A percentile compares a stretch with the other conserved stretches of the same genome.
Evolutionary conservation across 2,888 invertebrate genomes (phyloP).

Genomic region (Allolobophora icterica): DNA sequence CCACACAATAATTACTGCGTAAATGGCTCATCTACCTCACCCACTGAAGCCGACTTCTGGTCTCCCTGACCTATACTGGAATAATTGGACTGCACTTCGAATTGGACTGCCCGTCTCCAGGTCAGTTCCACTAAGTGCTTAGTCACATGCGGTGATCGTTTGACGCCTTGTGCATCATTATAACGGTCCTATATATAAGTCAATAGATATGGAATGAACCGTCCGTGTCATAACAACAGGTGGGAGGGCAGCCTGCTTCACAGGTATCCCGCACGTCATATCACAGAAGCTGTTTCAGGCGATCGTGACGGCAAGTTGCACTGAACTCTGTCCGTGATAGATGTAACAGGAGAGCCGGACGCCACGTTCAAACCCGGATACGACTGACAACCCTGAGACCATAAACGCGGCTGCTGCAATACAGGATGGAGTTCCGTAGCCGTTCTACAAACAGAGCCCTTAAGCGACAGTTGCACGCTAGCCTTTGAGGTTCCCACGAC

Average conservation of each 20-base stretch:
- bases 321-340: neutral
- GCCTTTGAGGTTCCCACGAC: slow-evolving; percentile 17
- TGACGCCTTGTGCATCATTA: too few species aligned
- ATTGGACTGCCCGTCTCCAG: too few species aligned
- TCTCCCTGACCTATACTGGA: too few species aligned
- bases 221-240: neutral
- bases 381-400: neutral
- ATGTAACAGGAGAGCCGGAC: neutral
- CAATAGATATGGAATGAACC: too few species aligned
- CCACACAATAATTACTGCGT: too few species aligned
- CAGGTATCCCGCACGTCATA: neutral
- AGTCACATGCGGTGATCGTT: too few species aligned
- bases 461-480: neutral
- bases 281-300: neutral
- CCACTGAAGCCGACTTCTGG: too few species aligned
- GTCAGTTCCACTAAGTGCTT: too few species aligned
- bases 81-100: too few species aligned
- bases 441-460: neutral
- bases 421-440: neutral
- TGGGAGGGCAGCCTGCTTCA: neutral
- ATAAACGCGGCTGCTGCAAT: neutral
- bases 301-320: neutral
- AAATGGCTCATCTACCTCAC: too few species aligned
- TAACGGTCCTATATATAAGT: too few species aligned
- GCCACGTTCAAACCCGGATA: neutral